These are phyloP conservation scores for Gonioctena quinquepunctata DNA, from an alignment of 1,140 invertebrate species.

Conservation along the genomic window DNA sequence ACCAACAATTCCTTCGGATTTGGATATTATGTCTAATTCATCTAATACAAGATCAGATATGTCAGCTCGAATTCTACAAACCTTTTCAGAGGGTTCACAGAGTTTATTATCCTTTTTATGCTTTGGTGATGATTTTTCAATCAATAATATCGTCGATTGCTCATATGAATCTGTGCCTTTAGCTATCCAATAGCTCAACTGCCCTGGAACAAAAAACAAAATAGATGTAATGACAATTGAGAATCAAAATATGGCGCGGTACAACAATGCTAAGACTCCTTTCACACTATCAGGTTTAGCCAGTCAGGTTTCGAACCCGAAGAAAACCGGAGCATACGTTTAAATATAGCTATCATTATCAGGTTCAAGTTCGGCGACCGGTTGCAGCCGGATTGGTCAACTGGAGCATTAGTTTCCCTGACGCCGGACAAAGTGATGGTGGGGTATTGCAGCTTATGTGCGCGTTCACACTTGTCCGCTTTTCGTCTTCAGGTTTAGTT, in stretches of 20 bases:
- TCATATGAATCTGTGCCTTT: constrained; percentile 59
- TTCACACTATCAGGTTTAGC: no score
- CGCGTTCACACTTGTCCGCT: no score
- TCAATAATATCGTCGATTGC: constrained; percentile 66
- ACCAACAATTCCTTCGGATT: constrained; percentile 63
- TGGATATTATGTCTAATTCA: constrained; percentile 60
- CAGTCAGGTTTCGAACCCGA: background rate
- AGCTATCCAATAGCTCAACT: constrained; percentile 74
- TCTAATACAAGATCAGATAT: constrained; percentile 72
- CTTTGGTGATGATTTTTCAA: constrained; percentile 77
- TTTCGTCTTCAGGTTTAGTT: no score
- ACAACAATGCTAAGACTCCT: background rate
- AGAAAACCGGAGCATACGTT: background rate
- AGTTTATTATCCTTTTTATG: constrained; percentile 81
- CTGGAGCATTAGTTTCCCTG: no score
- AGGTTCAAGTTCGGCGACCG: background rate
- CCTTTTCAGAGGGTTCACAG: constrained; percentile 58
- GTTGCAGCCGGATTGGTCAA: background rate
- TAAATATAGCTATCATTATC: background rate
- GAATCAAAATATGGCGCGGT: background rate
- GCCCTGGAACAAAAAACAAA: constrained; percentile 59
- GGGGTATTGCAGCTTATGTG: no score
- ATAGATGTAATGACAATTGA: background rate
- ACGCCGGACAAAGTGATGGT: no score
- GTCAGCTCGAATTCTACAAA: constrained; percentile 69